Evolutionary conservation across 2,888 invertebrate species (phyloP).

Genomic region (Cantharis flavilabris): DNA sequence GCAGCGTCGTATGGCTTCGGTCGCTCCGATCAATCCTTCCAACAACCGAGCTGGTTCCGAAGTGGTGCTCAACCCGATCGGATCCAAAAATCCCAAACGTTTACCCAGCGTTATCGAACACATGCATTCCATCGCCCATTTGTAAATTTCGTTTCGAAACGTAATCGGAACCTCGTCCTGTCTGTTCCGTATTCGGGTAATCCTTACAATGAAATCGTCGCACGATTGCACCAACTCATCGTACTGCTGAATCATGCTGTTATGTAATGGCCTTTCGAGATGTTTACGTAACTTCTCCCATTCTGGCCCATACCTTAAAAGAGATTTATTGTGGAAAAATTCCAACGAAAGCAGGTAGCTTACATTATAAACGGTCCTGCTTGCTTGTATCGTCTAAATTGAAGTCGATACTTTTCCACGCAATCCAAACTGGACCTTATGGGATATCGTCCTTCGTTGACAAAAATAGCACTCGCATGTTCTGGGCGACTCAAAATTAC

Average conservation of each 20-base stretch:
- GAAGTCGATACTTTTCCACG: conserved; percentile 65
- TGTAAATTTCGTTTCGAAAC: conserved; percentile 64
- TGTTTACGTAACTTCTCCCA: conserved; percentile 63
- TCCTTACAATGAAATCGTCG: conserved; percentile 56
- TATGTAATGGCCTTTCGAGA: conserved; percentile 58
- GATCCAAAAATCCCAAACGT: conserved; percentile 66
- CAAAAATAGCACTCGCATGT: conserved; percentile 65
- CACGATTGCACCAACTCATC: conserved; percentile 52
- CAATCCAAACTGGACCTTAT: conserved; percentile 67
- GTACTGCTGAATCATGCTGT: conserved; percentile 54
- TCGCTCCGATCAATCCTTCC: conserved; percentile 62
- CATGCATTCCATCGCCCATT: conserved; percentile 73
- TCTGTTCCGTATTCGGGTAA: conserved; percentile 62
- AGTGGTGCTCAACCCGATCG: conserved; percentile 57
- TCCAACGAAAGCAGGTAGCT: neutral
- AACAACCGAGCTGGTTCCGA: conserved; percentile 64
- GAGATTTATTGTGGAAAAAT: conserved; percentile 2
- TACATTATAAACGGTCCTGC: conserved; percentile 65
- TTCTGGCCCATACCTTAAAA: conserved; percentile 61
- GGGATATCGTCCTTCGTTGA: conserved; percentile 64
- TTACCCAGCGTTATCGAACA: conserved; percentile 62
- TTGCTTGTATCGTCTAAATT: conserved; percentile 60
- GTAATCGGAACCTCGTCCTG: conserved; percentile 66
- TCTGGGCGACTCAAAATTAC: conserved; percentile 68
- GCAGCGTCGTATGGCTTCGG: conserved; percentile 63